Evolutionary conservation across 2,888 invertebrate species (phyloP).

Genomic region (Diaperis boleti): DNA sequence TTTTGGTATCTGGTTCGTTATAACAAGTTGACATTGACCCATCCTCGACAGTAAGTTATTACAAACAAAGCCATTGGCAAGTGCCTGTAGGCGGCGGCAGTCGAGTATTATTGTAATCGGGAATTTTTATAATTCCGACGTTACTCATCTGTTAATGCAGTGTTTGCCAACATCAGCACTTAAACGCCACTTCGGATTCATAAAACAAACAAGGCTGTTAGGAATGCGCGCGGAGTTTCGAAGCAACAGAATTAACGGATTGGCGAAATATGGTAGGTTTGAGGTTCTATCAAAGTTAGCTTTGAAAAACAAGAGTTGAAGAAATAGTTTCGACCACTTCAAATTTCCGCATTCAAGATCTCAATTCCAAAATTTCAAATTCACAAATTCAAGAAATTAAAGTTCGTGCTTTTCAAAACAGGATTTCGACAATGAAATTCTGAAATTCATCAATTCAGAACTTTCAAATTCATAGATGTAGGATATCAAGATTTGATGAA

Average conservation of each 20-base stretch:
- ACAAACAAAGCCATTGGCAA: slow-evolving; percentile 29
- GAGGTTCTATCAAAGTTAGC: no score
- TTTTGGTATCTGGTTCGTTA: slow-evolving; percentile 19
- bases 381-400: no score
- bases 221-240: neutral
- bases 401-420: no score
- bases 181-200: neutral
- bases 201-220: slow-evolving; percentile 9
- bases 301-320: no score
- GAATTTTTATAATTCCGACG: slow-evolving; percentile 17
- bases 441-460: no score
- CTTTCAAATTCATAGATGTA: no score
- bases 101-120: slow-evolving; percentile 18
- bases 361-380: no score
- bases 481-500: no score
- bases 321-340: no score
- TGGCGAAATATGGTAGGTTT: neutral
- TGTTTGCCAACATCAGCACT: slow-evolving; percentile 16
- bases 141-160: slow-evolving; percentile 19
- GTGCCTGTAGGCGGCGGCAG: slow-evolving; percentile 16
- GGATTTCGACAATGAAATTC: no score
- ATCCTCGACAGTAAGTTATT: slow-evolving; percentile 29
- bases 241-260: neutral
- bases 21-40: slow-evolving; percentile 35
- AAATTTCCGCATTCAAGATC: no score